phyloP scores from a whole-genome alignment of 2,888 invertebrate species.

The Drosophila neutralis region DNA sequence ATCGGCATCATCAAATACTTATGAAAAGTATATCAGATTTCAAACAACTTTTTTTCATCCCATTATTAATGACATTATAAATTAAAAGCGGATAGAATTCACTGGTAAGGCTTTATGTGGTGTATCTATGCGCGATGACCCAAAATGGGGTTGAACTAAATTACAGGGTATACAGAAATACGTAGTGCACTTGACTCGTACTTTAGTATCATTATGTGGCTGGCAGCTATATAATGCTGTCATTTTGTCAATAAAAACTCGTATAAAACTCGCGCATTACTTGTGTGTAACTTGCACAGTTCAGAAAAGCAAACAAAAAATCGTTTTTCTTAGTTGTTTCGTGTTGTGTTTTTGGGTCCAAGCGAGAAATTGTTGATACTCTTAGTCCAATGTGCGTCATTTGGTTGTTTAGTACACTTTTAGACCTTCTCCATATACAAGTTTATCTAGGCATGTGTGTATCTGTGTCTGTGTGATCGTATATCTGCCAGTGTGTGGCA shows the following conservation, averaged over 20 bases:
- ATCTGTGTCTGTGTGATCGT: not conserved
- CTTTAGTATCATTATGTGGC: constrained; percentile 53
- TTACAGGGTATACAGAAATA: constrained; percentile 8
- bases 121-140: not conserved
- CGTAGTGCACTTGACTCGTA: constrained; percentile 14
- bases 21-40: too few relatives aligned
- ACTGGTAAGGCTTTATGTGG: too few relatives aligned
- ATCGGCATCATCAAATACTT: too few relatives aligned
- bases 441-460: not conserved
- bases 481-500: constrained; percentile 6
- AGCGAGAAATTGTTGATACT: constrained; percentile 39
- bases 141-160: not conserved
- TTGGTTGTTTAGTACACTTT: constrained; percentile 55
- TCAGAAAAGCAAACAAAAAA: constrained; percentile 45
- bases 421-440: constrained; percentile 13
- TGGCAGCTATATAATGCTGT: constrained; percentile 51
- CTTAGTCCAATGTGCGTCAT: constrained; percentile 55
- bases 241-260: constrained; percentile 63
- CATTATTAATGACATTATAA: too few relatives aligned
- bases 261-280: constrained; percentile 58
- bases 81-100: too few relatives aligned
- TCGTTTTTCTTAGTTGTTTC: constrained; percentile 47
- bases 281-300: constrained; percentile 52
- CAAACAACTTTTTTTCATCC: too few relatives aligned
- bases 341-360: constrained; percentile 26